Conservation (phyloP, 2,797 vertebrate species). For the Chiroxiphia lanceolata region DNA sequence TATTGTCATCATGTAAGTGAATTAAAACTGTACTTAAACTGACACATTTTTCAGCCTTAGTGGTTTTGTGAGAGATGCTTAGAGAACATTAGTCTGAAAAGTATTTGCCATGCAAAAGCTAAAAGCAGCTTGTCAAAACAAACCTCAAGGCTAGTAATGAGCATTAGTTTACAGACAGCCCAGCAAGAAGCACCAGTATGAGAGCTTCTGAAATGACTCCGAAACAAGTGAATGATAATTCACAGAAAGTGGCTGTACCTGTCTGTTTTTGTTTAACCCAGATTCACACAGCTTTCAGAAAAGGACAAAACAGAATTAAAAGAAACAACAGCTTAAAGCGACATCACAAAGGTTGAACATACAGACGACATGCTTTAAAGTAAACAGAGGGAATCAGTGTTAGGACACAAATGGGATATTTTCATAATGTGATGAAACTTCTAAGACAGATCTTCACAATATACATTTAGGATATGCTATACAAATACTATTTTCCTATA, state of each 20-base stretch:
- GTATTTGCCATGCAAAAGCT: conserved; percentile 73
- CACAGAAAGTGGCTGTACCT: conserved; percentile 83
- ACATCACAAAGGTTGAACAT: neutral
- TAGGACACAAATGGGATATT: neutral
- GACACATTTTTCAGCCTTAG: conserved; percentile 44
- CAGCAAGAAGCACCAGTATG: conserved; percentile 43
- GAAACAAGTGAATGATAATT: conserved; percentile 20
- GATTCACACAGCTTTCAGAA: conserved; percentile 82
- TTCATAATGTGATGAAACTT: neutral
- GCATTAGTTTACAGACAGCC: conserved; percentile 66
- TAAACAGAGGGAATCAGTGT: neutral
- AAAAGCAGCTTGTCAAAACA: conserved; percentile 71
- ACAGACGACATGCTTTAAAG: neutral
- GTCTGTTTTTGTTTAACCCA: conserved; percentile 87
- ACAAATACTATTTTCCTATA: neutral
- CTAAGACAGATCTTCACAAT: neutral
- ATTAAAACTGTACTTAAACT: conserved; percentile 62
- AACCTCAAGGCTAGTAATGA: conserved; percentile 47
- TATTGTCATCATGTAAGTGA: conserved; percentile 29
- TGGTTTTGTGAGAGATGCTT: conserved; percentile 55
- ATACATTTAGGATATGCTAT: neutral
- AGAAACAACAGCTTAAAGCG: conserved; percentile 49
- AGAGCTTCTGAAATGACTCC: conserved; percentile 27
- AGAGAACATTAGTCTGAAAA: conserved; percentile 49
- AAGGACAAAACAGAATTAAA: conserved; percentile 71